phyloP scores from a whole-genome alignment of 1,140 invertebrate species.

The Helicoverpa zea region DNA sequence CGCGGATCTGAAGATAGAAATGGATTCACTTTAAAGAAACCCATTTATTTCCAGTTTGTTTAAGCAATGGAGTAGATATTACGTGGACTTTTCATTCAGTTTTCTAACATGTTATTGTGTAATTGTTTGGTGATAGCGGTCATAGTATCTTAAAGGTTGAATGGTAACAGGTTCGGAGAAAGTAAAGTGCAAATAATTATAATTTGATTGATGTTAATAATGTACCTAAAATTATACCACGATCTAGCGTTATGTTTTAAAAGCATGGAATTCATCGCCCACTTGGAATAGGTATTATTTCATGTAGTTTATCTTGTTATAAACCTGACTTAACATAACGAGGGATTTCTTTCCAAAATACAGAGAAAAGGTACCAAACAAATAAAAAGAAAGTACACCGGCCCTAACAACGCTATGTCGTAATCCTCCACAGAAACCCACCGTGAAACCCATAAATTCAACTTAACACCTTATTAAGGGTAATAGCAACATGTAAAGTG shows the following conservation, averaged over 20 bases:
- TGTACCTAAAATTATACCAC: too few species aligned
- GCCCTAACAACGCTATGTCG: background rate
- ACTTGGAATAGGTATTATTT: too few species aligned
- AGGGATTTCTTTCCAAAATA: too few species aligned
- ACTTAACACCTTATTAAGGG: slow-evolving; percentile 41
- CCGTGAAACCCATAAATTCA: slow-evolving; percentile 16
- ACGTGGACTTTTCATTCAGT: slow-evolving; percentile 6
- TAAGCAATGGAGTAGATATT: slow-evolving; percentile 14
- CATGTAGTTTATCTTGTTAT: too few species aligned
- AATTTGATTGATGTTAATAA: too few species aligned
- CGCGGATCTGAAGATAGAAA: background rate
- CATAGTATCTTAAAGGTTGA: too few species aligned
- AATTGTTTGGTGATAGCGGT: background rate
- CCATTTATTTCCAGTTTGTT: slow-evolving; percentile 29
- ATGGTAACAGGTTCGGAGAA: too few species aligned
- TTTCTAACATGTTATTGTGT: background rate
- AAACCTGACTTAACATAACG: too few species aligned
- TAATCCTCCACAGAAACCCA: background rate
- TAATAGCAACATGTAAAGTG: slow-evolving; percentile 12
- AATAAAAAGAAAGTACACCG: background rate
- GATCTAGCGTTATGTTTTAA: too few species aligned
- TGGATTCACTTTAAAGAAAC: slow-evolving; percentile 18
- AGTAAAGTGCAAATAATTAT: too few species aligned
- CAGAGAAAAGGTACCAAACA: background rate
- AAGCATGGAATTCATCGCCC: too few species aligned